Evolutionary conservation across 2,113 vertebrate genomes (phyloP), one percentile per base, ranked within the genome.

Genomic region (Garra rufa): DNA sequence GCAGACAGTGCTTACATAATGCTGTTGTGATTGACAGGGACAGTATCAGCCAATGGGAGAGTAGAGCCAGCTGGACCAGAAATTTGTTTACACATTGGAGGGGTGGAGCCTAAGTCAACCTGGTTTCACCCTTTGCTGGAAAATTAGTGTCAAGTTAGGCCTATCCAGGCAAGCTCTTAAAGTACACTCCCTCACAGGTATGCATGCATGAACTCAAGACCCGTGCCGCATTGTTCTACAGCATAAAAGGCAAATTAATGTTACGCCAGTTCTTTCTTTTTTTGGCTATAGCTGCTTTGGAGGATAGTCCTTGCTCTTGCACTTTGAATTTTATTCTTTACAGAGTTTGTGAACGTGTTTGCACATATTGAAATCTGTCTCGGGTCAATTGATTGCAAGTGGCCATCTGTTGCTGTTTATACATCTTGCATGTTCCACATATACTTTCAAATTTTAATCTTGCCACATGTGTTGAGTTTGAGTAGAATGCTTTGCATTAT

Each of bases 1-100:
- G 86, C 85, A 87, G 86, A 86, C 84, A 89, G 71, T 61, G 78
- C 65, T 73, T 80, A 78, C 73, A 73, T 83, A 86, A 90, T 63
- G 38, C 48, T 9, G 9, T 34, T 30, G 77, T 88, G 83, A 85
- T 77, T 88, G 73, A 74, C 75, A 67, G 84, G 83, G 86, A 44
- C 69, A 84, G 74, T 76, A 19, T 44, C 8, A 81, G 71, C 48
- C 80, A 89, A 85, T 21, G 30, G 85, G 84, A 70, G 57, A 81
- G 70, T 43, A 74, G 69, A 71, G 21, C 80, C 80, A 83, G 71
- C 76, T 61, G 74, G 84, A 88, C 87, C 61, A 86, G 78, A 89
- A 90, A 84, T 87, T 71, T 87, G 78, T 85, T 15, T 84, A 75
- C 85, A 89, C 78, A 83, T 38, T 17, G 21, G 63, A 88, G 71